phyloP scores from a whole-genome alignment of 2,113 vertebrate genomes.

The Bostrychus sinensis region DNA sequence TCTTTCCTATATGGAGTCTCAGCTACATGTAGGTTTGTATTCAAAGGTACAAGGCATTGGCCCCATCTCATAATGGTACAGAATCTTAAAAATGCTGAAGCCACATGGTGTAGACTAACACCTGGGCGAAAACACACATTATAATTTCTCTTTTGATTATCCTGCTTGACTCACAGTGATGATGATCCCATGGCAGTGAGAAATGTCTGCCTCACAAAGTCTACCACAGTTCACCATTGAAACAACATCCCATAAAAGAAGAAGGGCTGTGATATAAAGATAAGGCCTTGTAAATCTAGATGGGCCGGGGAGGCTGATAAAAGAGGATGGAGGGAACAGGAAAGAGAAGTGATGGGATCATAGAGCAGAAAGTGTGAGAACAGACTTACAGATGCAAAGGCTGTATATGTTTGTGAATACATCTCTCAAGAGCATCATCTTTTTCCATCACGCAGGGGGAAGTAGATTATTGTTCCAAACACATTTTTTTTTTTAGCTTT shows the following conservation, averaged over 20 bases:
- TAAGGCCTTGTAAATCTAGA: conserved; percentile 79
- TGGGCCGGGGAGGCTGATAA: conserved; percentile 62
- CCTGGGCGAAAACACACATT: not conserved
- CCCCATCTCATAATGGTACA: no score
- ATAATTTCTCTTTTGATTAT: not conserved
- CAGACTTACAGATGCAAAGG: not conserved
- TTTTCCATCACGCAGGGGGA: conserved; percentile 49
- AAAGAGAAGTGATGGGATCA: not conserved
- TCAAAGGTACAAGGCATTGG: no score
- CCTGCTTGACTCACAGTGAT: conserved; percentile 77
- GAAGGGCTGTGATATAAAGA: conserved; percentile 80
- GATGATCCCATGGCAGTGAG: conserved; percentile 78
- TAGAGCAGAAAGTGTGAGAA: not conserved
- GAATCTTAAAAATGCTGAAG: no score
- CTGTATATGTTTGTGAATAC: no score
- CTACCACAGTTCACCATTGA: conserved; percentile 77
- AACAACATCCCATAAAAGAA: conserved; percentile 75
- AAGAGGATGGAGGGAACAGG: conserved; percentile 9
- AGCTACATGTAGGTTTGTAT: conserved; percentile 58
- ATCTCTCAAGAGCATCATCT: conserved; percentile 46
- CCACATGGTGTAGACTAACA: no score
- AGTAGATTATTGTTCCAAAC: conserved; percentile 53
- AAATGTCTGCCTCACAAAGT: conserved; percentile 77
- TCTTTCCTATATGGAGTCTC: not conserved
- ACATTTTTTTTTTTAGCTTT: conserved; percentile 50